Conservation (phyloP, 2,113 vertebrate species). For the Ondatra zibethicus region DNA sequence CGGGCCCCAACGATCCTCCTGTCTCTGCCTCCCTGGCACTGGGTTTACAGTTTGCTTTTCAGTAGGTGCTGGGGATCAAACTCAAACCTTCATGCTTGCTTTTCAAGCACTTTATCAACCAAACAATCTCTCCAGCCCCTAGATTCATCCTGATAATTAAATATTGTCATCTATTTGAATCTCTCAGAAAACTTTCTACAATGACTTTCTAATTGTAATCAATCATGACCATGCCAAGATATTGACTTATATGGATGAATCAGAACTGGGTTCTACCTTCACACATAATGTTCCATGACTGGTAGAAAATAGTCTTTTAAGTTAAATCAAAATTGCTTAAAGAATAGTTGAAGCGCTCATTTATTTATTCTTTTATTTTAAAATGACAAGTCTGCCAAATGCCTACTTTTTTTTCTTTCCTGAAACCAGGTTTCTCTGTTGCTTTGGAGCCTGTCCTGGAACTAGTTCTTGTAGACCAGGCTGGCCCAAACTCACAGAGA, state of each 20-base stretch:
- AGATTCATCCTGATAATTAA: not conserved
- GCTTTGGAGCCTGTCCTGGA: no score
- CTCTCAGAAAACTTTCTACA: not conserved
- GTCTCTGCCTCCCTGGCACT: not conserved
- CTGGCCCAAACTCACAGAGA: no score
- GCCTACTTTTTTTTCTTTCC: not conserved
- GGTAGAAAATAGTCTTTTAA: not conserved
- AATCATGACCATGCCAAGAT: not conserved
- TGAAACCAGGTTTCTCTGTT: no score
- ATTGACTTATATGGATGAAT: not conserved
- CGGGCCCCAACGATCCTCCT: not conserved
- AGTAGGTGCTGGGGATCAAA: not conserved
- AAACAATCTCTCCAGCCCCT: not conserved
- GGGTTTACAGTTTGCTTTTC: not conserved
- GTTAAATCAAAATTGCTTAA: conserved; percentile 11
- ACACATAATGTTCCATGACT: not conserved
- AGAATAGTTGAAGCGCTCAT: not conserved
- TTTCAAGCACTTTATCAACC: not conserved
- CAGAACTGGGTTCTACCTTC: conserved; percentile 3
- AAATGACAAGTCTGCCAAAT: not conserved
- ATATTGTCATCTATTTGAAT: not conserved
- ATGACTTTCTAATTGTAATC: not conserved
- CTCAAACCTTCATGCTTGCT: not conserved
- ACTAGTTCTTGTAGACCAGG: no score
- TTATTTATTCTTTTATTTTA: conserved; percentile 15